Evolutionary conservation across 1,140 invertebrate genomes (phyloP).

Genomic region (Papilio dardanus): DNA sequence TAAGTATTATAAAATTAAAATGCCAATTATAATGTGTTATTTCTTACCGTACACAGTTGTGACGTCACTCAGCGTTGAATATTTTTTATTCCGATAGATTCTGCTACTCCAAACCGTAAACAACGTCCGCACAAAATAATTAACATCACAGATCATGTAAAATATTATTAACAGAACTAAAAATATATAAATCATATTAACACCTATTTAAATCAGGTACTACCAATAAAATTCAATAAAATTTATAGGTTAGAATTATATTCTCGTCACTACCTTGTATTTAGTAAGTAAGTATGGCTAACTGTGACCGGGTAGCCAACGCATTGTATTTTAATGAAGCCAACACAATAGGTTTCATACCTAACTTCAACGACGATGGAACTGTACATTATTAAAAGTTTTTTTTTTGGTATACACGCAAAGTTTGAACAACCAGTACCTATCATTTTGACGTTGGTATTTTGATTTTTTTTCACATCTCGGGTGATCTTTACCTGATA

Average conservation of each 20-base stretch:
- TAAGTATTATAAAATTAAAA: too few relatives aligned
- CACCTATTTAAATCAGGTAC: background rate
- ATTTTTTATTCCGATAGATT: slow-evolving; percentile 48
- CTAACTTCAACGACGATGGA: background rate
- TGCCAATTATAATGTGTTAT: too few relatives aligned
- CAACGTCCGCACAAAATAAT: slow-evolving; percentile 60
- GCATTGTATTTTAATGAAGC: slow-evolving; percentile 41
- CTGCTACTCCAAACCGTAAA: slow-evolving; percentile 59
- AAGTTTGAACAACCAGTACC: too few relatives aligned
- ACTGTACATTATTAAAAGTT: background rate
- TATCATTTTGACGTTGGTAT: background rate
- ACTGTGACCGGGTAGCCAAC: background rate
- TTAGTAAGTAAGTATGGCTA: background rate
- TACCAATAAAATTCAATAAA: background rate
- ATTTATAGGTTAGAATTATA: background rate
- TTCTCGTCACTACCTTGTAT: background rate
- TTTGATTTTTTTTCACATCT: too few relatives aligned
- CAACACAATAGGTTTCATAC: slow-evolving; percentile 26
- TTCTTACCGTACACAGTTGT: slow-evolving; percentile 65
- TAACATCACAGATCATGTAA: slow-evolving; percentile 58
- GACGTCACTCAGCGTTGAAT: slow-evolving; percentile 46
- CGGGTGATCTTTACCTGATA: too few relatives aligned
- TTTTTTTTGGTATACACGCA: too few relatives aligned
- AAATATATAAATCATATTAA: slow-evolving; percentile 48
- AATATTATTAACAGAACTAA: slow-evolving; percentile 48